These are phyloP conservation scores for Agonopterix alstromeriana DNA, from an alignment of 2,888 invertebrate genomes.

Conservation along the genomic window DNA sequence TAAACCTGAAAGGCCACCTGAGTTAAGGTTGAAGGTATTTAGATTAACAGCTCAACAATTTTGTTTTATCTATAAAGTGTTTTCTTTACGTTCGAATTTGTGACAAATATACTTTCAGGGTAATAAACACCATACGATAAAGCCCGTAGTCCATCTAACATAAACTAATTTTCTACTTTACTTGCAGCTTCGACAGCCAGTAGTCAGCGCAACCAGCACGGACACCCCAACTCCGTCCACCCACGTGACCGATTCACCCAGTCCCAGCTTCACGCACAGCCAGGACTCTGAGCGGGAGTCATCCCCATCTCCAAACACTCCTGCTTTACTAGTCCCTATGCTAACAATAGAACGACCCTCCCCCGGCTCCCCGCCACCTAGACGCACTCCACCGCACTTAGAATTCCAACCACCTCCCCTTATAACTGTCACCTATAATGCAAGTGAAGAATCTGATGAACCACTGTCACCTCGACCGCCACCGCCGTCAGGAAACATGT, in stretches of 20 bases:
- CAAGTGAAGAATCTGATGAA: constrained; percentile 88
- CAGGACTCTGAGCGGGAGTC: constrained; percentile 66
- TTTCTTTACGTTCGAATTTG: no score
- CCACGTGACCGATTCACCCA: constrained; percentile 64
- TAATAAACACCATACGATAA: no score
- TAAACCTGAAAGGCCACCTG: constrained; percentile 45
- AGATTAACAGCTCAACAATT: background rate
- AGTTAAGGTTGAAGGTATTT: constrained; percentile 54
- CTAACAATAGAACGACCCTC: constrained; percentile 82
- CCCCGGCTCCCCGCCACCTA: constrained; percentile 79
- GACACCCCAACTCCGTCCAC: constrained; percentile 67
- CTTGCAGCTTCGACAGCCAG: constrained; percentile 74
- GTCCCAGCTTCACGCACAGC: constrained; percentile 63
- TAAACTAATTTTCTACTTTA: constrained; percentile 5
- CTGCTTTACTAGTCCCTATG: constrained; percentile 78
- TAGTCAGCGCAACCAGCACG: constrained; percentile 57
- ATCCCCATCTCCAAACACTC: constrained; percentile 62
- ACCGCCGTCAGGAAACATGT: constrained; percentile 77
- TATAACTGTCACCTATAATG: constrained; percentile 85
- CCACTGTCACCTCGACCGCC: constrained; percentile 80
- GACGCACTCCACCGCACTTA: constrained; percentile 79
- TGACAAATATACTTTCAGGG: no score
- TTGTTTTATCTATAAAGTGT: no score
- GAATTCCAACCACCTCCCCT: constrained; percentile 81
- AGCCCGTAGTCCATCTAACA: background rate